Evolutionary conservation across 2,888 invertebrate species (phyloP), one percentile per base, ranked within the genome.

Genomic region (Geophilus truncorum): DNA sequence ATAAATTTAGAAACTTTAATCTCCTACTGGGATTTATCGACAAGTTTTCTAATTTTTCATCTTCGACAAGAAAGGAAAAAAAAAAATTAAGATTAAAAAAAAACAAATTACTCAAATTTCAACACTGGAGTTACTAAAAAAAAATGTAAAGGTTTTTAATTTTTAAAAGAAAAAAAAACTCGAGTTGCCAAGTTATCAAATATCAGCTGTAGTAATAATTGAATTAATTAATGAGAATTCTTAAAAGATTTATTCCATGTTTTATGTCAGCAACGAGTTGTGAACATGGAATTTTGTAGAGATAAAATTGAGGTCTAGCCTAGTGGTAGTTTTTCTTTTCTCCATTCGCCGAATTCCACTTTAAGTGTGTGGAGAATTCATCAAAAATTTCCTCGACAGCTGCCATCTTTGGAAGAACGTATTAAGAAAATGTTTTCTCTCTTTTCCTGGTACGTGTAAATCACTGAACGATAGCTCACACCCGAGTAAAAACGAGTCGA

Each of bases 1-100:
- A 70, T 70, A 70, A 70, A 70, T 70, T 70, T 70, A 70, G 70
- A 70, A 70, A 70, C 70, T 70, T 70, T 70, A 70, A 70, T 70
- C 70, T 70, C 28, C 70, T 70, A 70, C 70, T 70, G 70, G 70
- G 70, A 70, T n/a, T 70, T 70, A 70, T 70, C 70, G 28, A 70
- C 28, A 70, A 70, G 28, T 28, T 70, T 62, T 70, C 70, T 70
- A 70, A 70, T 70, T 70, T 70, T 70, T 25, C 70, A 28, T 9
- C 51, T 51, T 70, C 70, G 25, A 70, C 25, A 70, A 70, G 25
- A 25, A 18, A 21, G 57, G 21, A 6, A 10, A 62, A 21, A 18
- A 62, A 62, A 62, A 18, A 23, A 18, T 21, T 18, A 7, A n/a
- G n/a, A n/a, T n/a, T n/a, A n/a, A n/a, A n/a, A n/a, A n/a, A n/a